Base-by-base conservation (phyloP, 1,140 invertebrate species). In the Hestina assimilis region DNA sequence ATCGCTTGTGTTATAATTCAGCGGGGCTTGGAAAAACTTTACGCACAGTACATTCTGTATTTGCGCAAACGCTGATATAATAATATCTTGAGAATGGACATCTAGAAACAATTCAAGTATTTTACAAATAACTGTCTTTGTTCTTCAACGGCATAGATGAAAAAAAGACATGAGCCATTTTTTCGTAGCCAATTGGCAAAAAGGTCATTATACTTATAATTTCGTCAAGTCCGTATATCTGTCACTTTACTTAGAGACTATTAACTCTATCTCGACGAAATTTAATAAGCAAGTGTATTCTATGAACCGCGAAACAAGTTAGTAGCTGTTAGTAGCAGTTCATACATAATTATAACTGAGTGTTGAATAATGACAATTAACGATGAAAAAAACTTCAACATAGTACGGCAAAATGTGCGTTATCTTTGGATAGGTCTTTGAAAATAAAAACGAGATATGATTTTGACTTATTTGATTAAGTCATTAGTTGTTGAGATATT, bases 11-110 rank as follows among this genome's bases (percentile, higher is more conserved):
- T 56, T 73, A n/a, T 59, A 50, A 29, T 79, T 69, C 0, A 28
- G 5, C 0, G 66, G 69, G 0, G 52, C 66, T 11, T 61, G 69
- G 46, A 86, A 86, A 57, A 86, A 86, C 40, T 84, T 86, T 0
- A 86, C 41, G 28, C 83, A 87, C 0, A 83, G 60, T 23, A 80
- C 79, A 0, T 69, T 66, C 53, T 83, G 69, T 1, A 87, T 28
- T 4, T 64, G 43, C 0, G 66, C 59, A 1, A 87, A 42, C 0
- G 75, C 68, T 0, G 60, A 24, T 0, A 65, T 52, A 14, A 87
- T 87, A 5, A 73, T 59, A 5, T 82, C 79, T 73, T 83, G 78
- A 0, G 79, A 83, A 46, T 83, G 73, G 0, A 66, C 9, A 38
- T 85, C 77, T 79, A 21, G 3, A 61, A 43, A 23, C 33, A 24